phyloP scores from a whole-genome alignment of 2,113 vertebrate genomes.

The Xyrauchen texanus region DNA sequence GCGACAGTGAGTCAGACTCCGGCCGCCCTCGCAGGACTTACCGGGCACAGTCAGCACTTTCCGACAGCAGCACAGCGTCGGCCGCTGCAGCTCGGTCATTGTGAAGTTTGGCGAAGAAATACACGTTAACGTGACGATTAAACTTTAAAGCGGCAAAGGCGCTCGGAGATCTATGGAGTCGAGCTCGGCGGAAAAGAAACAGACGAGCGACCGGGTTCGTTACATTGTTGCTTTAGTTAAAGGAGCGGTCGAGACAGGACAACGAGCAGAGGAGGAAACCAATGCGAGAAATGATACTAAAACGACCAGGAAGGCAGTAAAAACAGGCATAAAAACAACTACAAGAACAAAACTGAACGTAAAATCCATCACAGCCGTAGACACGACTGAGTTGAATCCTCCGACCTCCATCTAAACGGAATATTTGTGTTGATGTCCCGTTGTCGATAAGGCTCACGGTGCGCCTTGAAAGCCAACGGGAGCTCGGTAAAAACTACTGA shows the following conservation, averaged over 20 bases:
- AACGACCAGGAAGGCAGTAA: not conserved
- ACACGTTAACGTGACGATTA: conserved; percentile 1
- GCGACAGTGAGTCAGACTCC: conserved; percentile 65
- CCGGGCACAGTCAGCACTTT: conserved; percentile 72
- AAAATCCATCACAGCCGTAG: conserved; percentile 78
- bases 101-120: conserved; percentile 27
- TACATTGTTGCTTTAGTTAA: conserved; percentile 27
- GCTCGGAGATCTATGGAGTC: not conserved
- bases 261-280: conserved; percentile 9
- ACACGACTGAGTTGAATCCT: conserved; percentile 37
- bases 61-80: conserved; percentile 86
- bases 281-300: conserved; percentile 6
- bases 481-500: not conserved
- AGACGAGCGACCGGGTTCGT: not conserved
- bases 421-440: not conserved
- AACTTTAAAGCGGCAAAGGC: conserved; percentile 1
- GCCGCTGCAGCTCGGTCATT: conserved; percentile 62
- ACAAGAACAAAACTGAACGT: conserved; percentile 67
- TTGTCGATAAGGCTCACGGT: not conserved
- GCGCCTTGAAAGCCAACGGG: not conserved
- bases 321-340: not conserved
- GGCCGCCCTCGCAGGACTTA: conserved; percentile 58
- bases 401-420: conserved; percentile 34
- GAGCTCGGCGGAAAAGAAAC: not conserved
- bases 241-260: conserved; percentile 1